Base-by-base conservation (phyloP, 2,797 vertebrate species). In the Cirrhinus mrigala region DNA sequence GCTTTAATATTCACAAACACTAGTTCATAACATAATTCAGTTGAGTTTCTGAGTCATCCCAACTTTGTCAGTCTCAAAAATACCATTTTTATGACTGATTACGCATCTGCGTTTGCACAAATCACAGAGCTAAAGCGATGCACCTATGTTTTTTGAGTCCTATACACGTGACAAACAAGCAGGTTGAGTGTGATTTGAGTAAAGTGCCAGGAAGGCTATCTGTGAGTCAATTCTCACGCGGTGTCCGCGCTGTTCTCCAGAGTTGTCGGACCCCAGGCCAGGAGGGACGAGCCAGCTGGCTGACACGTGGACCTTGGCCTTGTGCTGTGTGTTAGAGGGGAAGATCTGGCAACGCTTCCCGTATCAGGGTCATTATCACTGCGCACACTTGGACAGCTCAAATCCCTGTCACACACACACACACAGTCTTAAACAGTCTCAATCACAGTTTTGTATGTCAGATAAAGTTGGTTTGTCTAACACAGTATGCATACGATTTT, bases 231-330 rank as follows among this genome's bases (percentile, higher is more conserved):
- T 60, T 50, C 24, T 82, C 69, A 18, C 58, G 54, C 44, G 12
- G 52, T n/a, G 24, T 73, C 18, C 1, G 52, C 12, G 24, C 69
- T 48, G 81, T 82, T 62, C 37, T 82, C 50, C 52, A 46, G 50
- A 70, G 68, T 24, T 15, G 27, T 73, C 69, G 8, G 68, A 82
- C 69, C 69, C 33, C 69, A 82, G 69, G 80, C 52, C 80, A 58
- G 10, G 10, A 58, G 50, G 70, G 68, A 71, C 33, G 16, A 46
- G 81, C 81, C 81, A 82, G 69, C 69, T 82, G 81, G 81, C 69
- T 33, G 54, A 74, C 69, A 74, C 81, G 48, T 15, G 18, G 68
- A 73, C 37, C 80, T 60, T 58, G 79, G n/a, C 78, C 62, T 11
- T 16, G 46, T 29, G 27, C 78, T 80, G 78, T 68, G 73, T 75